phyloP scores from a whole-genome alignment of 2,888 invertebrate genomes.

The Branchipolynoe longqiensis region DNA sequence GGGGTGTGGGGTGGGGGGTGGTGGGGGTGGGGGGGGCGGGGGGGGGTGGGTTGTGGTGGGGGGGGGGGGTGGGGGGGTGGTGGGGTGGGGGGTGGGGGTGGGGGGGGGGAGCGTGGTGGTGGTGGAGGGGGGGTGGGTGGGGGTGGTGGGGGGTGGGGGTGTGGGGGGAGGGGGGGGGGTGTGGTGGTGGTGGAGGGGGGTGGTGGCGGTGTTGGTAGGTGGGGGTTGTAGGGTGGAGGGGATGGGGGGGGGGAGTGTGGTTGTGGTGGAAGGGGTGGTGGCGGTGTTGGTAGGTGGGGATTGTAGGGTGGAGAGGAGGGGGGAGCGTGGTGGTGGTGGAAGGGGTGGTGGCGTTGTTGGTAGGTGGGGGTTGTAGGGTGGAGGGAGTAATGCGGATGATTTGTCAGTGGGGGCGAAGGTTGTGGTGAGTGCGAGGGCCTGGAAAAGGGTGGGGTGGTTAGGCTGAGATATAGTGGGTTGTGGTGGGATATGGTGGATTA shows the following conservation, averaged over 20 bases:
- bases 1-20: not conserved
- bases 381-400: not conserved
- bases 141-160: too few species aligned
- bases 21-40: not conserved
- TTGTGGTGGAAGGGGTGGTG: not conserved
- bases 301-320: not conserved
- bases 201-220: not conserved
- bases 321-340: not conserved
- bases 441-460: too few species aligned
- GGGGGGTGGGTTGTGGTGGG: constrained; percentile 1
- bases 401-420: not conserved
- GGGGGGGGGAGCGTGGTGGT: not conserved
- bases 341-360: not conserved
- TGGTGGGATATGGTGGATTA: too few species aligned
- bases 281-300: not conserved
- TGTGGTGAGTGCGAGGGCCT: too few species aligned
- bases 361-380: not conserved
- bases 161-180: not conserved
- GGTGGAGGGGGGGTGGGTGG: not conserved
- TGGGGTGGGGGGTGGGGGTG: not conserved
- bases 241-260: not conserved
- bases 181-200: not conserved
- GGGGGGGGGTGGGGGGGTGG: not conserved
- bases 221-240: not conserved
- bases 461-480: not conserved